Percentiles rank a stretch among this genome's conserved stretches.
Evolutionary conservation across 2,113 vertebrate genomes (phyloP).

Genomic region (Regulus satrapa): DNA sequence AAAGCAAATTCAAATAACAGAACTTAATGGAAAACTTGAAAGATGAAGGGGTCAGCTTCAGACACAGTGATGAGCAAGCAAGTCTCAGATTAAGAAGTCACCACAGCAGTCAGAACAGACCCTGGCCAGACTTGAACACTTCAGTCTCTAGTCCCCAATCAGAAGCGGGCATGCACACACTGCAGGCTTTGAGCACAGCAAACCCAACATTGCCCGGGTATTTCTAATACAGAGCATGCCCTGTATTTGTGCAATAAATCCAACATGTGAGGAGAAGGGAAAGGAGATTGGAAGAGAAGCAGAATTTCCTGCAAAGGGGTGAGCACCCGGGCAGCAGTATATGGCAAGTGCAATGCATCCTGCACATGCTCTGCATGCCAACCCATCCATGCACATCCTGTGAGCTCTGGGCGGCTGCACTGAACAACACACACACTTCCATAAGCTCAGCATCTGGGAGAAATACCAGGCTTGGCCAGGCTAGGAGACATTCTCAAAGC

Average conservation of each 20-base stretch:
- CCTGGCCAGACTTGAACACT: fast-evolving
- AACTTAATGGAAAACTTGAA: not conserved
- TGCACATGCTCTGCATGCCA: fast-evolving
- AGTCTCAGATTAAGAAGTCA: not conserved
- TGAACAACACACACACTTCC: fast-evolving
- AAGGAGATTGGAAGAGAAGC: not conserved
- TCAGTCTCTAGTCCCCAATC: not conserved
- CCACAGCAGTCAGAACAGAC: not conserved
- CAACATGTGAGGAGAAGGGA: not conserved
- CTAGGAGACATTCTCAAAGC: not conserved
- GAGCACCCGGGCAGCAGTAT: fast-evolving
- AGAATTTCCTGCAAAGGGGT: not conserved
- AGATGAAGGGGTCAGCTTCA: not conserved
- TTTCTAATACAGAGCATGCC: not conserved
- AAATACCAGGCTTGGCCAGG: not conserved
- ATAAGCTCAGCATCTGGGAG: not conserved
- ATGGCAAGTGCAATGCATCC: fast-evolving
- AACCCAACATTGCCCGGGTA: not conserved
- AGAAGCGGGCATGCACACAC: not conserved
- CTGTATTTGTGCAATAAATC: not conserved
- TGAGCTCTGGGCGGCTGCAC: not conserved
- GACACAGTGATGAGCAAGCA: not conserved
- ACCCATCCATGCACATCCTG: fast-evolving
- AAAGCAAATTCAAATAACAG: not conserved
- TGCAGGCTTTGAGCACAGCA: not conserved